phyloP scores from a whole-genome alignment of 92 coral and sea anemone species.

The Scolanthus callimorphus region DNA sequence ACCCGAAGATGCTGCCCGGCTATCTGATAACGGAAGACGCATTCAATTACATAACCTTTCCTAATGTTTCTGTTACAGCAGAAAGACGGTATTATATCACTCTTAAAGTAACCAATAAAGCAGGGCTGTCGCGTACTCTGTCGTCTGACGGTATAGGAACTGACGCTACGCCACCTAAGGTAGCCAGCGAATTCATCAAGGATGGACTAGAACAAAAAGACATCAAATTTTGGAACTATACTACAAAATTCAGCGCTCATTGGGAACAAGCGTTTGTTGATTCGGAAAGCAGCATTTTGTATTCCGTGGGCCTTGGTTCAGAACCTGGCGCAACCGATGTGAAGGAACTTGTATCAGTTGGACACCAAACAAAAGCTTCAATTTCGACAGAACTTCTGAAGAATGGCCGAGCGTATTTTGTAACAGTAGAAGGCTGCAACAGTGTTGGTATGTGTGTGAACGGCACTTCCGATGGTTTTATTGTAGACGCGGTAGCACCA shows the following conservation, averaged over 20 bases:
- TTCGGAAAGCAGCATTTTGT: constrained; percentile 70
- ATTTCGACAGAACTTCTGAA: constrained; percentile 46
- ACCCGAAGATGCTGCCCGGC: constrained; percentile 10
- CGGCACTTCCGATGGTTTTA: constrained; percentile 72
- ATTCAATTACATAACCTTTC: constrained; percentile 27
- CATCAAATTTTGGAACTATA: constrained; percentile 46
- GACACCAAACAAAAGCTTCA: constrained; percentile 40
- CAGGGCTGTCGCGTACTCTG: constrained; percentile 48
- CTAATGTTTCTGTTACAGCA: constrained; percentile 27
- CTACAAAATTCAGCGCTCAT: constrained; percentile 51
- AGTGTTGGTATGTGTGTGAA: constrained; percentile 79
- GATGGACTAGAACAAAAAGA: constrained; percentile 70
- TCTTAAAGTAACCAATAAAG: constrained; percentile 51
- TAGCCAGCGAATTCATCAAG: constrained; percentile 49
- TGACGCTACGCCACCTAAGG: constrained; percentile 69
- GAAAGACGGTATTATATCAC: constrained; percentile 63
- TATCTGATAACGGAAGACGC: constrained; percentile 7
- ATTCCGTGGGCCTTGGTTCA: constrained; percentile 65
- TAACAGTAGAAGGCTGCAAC: constrained; percentile 72
- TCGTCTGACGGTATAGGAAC: constrained; percentile 76
- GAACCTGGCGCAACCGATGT: constrained; percentile 59
- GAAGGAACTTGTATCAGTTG: constrained; percentile 27
- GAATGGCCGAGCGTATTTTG: constrained; percentile 56
- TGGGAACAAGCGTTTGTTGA: constrained; percentile 89
- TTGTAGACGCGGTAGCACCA: constrained; percentile 73